Conservation (phyloP, 2,888 invertebrate species). For the Polymixis flavicincta region DNA sequence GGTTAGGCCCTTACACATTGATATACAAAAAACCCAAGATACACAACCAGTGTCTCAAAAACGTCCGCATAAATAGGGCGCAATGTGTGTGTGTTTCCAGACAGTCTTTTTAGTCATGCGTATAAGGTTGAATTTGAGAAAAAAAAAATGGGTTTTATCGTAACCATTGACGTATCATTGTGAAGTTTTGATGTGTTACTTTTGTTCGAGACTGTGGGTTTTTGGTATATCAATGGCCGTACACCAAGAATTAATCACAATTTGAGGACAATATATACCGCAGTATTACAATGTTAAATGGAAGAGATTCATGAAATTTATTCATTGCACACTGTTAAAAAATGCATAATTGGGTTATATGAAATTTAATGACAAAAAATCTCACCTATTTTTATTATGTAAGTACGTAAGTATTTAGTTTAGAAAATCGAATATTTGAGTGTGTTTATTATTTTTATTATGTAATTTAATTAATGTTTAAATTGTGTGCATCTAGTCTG, state of each 20-base stretch:
- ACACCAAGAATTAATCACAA: neutral
- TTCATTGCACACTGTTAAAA: neutral
- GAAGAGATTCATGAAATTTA: neutral
- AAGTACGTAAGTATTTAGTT: neutral
- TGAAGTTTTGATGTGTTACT: too few relatives aligned
- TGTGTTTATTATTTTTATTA: conserved; percentile 1
- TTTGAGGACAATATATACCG: conserved; percentile 20
- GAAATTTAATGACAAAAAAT: conserved; percentile 23
- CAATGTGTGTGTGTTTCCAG: too few relatives aligned
- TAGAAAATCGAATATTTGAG: conserved; percentile 19
- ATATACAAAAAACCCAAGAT: too few relatives aligned
- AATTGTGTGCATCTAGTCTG: conserved; percentile 63
- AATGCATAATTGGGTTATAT: conserved; percentile 8
- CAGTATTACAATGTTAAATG: conserved; percentile 5
- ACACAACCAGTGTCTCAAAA: too few relatives aligned
- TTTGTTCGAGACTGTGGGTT: too few relatives aligned
- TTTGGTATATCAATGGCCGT: too few relatives aligned
- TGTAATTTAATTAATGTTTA: conserved; percentile 18
- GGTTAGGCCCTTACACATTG: too few relatives aligned
- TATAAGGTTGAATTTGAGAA: too few relatives aligned
- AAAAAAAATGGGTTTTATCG: too few relatives aligned
- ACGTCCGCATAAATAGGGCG: too few relatives aligned
- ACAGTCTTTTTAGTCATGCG: too few relatives aligned
- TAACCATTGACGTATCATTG: too few relatives aligned
- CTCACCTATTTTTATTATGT: conserved; percentile 21